Evolutionary conservation across 2,113 vertebrate species (phyloP).

Genomic region (Nerophis lumbriciformis): DNA sequence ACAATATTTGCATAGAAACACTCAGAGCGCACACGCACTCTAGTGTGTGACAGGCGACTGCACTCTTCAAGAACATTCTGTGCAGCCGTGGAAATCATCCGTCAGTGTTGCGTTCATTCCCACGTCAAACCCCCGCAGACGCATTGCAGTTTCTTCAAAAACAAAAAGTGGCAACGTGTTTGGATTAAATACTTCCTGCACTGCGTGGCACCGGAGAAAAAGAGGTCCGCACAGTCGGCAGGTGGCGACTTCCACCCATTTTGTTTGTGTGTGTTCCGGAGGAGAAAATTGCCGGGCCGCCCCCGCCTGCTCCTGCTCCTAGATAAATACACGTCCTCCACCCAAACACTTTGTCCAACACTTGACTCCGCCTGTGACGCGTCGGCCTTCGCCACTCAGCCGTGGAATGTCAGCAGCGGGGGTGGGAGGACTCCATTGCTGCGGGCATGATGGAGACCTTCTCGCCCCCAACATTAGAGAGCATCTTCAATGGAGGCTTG

Average conservation of each 20-base stretch:
- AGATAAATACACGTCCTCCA: too few species aligned
- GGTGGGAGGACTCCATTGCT: not conserved
- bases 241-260: too few species aligned
- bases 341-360: too few species aligned
- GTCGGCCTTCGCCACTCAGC: not conserved
- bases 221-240: not conserved
- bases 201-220: not conserved
- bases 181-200: not conserved
- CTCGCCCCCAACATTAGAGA: too few species aligned
- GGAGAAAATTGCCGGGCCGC: too few species aligned
- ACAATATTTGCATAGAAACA: too few species aligned
- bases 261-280: too few species aligned
- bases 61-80: not conserved
- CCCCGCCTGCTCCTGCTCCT: too few species aligned
- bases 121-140: not conserved
- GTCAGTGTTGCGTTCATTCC: not conserved
- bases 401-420: not conserved
- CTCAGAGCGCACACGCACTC: too few species aligned
- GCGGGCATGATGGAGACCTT: too few species aligned
- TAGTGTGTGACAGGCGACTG: not conserved
- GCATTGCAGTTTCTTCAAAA: not conserved
- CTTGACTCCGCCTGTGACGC: too few species aligned
- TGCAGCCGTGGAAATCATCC: not conserved
- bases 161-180: not conserved
- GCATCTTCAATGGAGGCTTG: too few species aligned